A percentile compares a stretch with the other conserved stretches of the same genome.
Conservation (phyloP, 2,797 vertebrate genomes). For the Masticophis lateralis region DNA sequence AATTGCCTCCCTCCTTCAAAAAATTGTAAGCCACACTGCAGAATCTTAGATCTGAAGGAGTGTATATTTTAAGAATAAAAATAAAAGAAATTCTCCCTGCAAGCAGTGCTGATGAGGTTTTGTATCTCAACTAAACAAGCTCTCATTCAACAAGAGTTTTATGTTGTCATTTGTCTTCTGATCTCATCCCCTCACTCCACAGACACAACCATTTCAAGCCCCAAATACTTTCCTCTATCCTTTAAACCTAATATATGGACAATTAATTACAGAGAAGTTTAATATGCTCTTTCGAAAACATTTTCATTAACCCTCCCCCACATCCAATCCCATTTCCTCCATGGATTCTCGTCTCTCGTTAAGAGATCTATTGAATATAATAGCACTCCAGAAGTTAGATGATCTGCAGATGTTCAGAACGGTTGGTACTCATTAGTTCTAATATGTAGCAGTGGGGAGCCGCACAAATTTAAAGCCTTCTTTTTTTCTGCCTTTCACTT, state of each 20-base stretch:
- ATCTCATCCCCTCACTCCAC: background rate
- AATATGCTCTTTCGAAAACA: constrained; percentile 52
- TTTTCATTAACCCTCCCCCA: constrained; percentile 48
- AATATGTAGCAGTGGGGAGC: constrained; percentile 45
- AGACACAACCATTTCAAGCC: background rate
- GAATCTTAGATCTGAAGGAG: background rate
- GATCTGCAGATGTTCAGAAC: constrained; percentile 52
- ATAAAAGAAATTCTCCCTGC: background rate
- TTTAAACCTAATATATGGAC: constrained; percentile 46
- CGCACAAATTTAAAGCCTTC: constrained; percentile 40
- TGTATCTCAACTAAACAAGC: background rate
- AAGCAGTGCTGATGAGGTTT: background rate
- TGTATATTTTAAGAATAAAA: background rate
- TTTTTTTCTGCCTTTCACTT: constrained; percentile 7
- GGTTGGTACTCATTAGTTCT: constrained; percentile 42
- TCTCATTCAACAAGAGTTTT: background rate
- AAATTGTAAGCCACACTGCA: background rate
- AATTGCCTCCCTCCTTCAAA: background rate
- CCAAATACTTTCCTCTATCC: background rate
- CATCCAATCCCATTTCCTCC: constrained; percentile 36
- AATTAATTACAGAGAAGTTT: constrained; percentile 49
- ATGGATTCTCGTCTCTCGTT: constrained; percentile 23
- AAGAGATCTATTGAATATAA: constrained; percentile 38
- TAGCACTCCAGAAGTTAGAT: constrained; percentile 34
- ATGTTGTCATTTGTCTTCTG: background rate